Percentiles rank a stretch among this genome's conserved stretches.
Evolutionary conservation across 2,797 vertebrate species (phyloP).

Genomic region (Gymnoscopelus braueri): DNA sequence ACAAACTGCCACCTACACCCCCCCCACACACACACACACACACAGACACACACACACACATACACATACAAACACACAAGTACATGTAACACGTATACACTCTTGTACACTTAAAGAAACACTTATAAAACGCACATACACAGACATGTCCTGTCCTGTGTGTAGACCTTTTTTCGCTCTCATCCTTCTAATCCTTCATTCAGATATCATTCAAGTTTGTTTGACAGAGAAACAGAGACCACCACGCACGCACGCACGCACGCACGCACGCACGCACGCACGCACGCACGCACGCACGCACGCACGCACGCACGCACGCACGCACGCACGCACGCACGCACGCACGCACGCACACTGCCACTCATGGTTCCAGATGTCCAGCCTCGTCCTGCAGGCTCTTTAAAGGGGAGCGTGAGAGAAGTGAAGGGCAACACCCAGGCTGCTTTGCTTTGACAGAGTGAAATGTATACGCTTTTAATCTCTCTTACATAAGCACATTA

Average conservation of each 20-base stretch:
- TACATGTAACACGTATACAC: no score
- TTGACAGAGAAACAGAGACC: constrained; percentile 53
- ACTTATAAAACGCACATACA: background rate
- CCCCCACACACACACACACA: background rate
- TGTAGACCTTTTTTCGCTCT: background rate
- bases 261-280: background rate
- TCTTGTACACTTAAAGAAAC: background rate
- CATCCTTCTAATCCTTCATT: background rate
- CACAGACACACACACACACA: no score
- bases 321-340: constrained; percentile 5
- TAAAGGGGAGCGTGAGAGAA: constrained; percentile 44
- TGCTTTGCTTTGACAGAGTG: constrained; percentile 33
- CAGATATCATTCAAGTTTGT: constrained; percentile 59
- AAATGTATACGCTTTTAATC: constrained; percentile 57
- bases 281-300: background rate
- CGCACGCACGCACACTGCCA: constrained; percentile 2
- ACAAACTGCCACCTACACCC: constrained; percentile 27
- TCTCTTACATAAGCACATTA: constrained; percentile 60
- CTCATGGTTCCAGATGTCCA: constrained; percentile 50
- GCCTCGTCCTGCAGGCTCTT: constrained; percentile 28
- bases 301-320: background rate
- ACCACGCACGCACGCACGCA: background rate
- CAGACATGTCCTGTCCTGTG: constrained; percentile 6
- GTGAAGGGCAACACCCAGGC: constrained; percentile 43
- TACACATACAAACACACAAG: no score